Base-by-base conservation (phyloP, 2,797 vertebrate species). In the Podarcis siculus region DNA sequence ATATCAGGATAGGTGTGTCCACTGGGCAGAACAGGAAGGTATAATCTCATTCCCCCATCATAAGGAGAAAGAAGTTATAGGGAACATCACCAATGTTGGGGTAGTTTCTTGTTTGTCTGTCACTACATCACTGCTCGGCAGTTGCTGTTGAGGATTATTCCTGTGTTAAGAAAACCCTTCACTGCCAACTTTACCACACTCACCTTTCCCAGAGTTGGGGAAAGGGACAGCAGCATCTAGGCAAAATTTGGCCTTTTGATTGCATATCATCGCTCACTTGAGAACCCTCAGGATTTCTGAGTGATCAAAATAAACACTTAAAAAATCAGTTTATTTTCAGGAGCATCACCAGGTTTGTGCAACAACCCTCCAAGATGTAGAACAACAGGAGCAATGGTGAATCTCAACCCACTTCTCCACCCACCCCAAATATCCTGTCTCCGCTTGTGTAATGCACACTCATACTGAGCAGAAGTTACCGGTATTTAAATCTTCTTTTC, bases 401-500 rank as follows among this genome's bases (percentile, higher is more conserved):
- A 75, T 39, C 9, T 72, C 17, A 15, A 39, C 2, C 6, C 9
- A 12, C 10, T 42, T 5, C 45, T 32, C 32, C 30, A 72, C 3
- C 19, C 8, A 21, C 19, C 69, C 10, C 42, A 45, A 83, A 72
- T 45, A 23, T 58, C 45, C 71, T 25, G 1, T 19, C 21, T 27
- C 15, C 15, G 32, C 64, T 91, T 89, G 91, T 85, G 78, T 27
- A 72, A 91, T 86, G 89, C 75, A 67, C 73, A 32, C 88, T 39
- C 87, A 87, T 84, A 64, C n/a, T 87, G 91, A 93, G 45, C 45
- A 39, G 87, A 72, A 89, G 79, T 86, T 93, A n/a, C n/a, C n/a
- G n/a, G n/a, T n/a, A 92, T 93, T 93, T 90, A 93, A 8, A 45
- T 81, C 88, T 84, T 85, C 91, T 87, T 69, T 77, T 86, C 77